Conservation (phyloP, 2,888 invertebrate genomes). For the Temnothorax rugatulus region DNA sequence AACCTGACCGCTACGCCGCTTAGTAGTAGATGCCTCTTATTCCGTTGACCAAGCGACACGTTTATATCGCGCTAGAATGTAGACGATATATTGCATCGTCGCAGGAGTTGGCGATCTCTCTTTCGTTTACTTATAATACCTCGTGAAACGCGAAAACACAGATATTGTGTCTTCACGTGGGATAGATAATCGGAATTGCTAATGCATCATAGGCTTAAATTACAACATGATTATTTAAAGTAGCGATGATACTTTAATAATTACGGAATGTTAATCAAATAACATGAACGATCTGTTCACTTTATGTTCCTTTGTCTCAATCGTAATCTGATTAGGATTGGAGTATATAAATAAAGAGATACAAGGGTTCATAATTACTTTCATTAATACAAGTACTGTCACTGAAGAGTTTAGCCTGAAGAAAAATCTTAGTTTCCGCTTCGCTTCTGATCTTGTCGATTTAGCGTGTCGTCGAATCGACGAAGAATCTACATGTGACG, state of each 20-base stretch:
- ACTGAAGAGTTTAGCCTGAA: neutral
- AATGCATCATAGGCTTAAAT: neutral
- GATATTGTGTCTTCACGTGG: neutral
- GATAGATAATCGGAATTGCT: slow-evolving; percentile 8
- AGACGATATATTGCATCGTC: slow-evolving; percentile 32
- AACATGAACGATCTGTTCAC: neutral
- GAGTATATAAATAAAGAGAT: neutral
- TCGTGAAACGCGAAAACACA: slow-evolving; percentile 31
- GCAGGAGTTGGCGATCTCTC: neutral
- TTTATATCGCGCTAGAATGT: slow-evolving; percentile 46
- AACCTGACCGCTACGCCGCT: slow-evolving; percentile 51
- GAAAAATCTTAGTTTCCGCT: neutral
- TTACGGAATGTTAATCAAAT: neutral
- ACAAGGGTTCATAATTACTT: neutral
- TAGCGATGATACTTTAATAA: neutral
- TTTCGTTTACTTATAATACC: slow-evolving; percentile 38
- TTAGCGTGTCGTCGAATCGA: slow-evolving; percentile 51
- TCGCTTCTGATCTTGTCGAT: slow-evolving; percentile 49
- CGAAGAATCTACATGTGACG: slow-evolving; percentile 63
- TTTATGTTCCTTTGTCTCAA: neutral
- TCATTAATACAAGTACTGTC: neutral
- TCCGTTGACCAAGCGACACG: slow-evolving; percentile 48
- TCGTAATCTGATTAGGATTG: neutral
- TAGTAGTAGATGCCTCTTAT: slow-evolving; percentile 60
- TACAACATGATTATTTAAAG: neutral